These are phyloP conservation scores for Pemphigus obesinymphae DNA, from an alignment of 1,140 invertebrate genomes.

Conservation along the genomic window DNA sequence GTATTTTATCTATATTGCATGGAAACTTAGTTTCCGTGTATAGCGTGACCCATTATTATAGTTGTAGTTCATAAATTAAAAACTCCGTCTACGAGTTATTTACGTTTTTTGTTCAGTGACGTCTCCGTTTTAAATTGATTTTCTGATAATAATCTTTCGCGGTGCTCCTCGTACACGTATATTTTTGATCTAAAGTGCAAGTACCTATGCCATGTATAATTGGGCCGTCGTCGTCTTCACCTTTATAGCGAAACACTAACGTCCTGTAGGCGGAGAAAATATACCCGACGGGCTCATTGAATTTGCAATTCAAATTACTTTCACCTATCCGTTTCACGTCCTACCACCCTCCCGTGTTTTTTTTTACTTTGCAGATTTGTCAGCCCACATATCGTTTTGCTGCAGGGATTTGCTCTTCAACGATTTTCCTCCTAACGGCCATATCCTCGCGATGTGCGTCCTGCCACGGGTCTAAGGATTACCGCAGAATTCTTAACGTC, in stretches of 20 bases:
- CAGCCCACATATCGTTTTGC: background rate
- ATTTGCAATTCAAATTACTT: background rate
- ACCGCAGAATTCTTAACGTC: background rate
- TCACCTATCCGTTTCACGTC: background rate
- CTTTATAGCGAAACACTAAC: background rate
- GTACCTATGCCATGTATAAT: background rate
- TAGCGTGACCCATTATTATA: background rate
- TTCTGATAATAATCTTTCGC: background rate
- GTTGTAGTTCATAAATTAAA: slow-evolving; percentile 6
- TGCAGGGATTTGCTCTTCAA: background rate
- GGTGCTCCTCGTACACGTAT: background rate
- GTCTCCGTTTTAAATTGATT: slow-evolving; percentile 1
- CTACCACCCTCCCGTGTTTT: background rate
- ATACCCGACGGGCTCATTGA: background rate
- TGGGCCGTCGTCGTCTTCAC: too few species aligned
- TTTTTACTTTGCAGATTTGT: background rate
- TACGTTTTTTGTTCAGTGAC: background rate
- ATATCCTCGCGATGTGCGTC: background rate
- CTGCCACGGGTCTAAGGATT: background rate
- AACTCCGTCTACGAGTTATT: slow-evolving; percentile 3
- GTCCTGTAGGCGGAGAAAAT: background rate
- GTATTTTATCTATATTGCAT: background rate
- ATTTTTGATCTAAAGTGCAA: background rate
- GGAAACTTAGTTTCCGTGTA: background rate
- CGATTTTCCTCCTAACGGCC: background rate